phyloP scores from a whole-genome alignment of 2,797 vertebrate genomes.

The Gadopsis bispinosus region DNA sequence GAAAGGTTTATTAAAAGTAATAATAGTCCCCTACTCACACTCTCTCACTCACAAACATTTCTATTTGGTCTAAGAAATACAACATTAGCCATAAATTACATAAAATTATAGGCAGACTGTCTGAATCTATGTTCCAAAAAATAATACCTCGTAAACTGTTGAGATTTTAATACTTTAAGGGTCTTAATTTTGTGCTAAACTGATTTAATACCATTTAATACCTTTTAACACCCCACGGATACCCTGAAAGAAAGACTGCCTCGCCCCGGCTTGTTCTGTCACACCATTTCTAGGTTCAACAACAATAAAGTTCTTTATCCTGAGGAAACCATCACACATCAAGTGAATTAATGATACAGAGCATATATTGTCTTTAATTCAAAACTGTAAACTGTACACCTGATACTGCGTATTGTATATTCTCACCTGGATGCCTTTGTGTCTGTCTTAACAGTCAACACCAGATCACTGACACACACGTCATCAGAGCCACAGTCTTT shows the following conservation, averaged over 20 bases:
- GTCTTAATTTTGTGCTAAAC: no score
- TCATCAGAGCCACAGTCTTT: constrained; percentile 94
- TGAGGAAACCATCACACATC: background rate
- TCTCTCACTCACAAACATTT: no score
- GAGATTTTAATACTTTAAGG: no score
- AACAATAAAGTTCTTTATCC: background rate
- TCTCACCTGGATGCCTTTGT: constrained; percentile 81
- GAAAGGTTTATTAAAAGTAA: no score
- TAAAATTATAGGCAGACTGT: no score
- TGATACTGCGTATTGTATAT: background rate
- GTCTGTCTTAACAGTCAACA: constrained; percentile 83
- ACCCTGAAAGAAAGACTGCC: background rate
- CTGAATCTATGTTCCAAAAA: no score
- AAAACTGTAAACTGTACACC: background rate
- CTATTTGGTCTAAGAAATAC: no score
- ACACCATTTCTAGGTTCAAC: background rate
- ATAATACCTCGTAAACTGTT: no score
- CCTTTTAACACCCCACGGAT: no score
- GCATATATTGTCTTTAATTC: background rate
- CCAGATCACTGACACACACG: constrained; percentile 88
- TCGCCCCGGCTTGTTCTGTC: constrained; percentile 5
- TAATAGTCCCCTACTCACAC: no score
- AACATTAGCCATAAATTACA: no score
- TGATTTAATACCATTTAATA: no score
- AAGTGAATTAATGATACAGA: background rate